phyloP scores from a whole-genome alignment of 2,797 vertebrate species.

The Dendrocincla fuliginosa region DNA sequence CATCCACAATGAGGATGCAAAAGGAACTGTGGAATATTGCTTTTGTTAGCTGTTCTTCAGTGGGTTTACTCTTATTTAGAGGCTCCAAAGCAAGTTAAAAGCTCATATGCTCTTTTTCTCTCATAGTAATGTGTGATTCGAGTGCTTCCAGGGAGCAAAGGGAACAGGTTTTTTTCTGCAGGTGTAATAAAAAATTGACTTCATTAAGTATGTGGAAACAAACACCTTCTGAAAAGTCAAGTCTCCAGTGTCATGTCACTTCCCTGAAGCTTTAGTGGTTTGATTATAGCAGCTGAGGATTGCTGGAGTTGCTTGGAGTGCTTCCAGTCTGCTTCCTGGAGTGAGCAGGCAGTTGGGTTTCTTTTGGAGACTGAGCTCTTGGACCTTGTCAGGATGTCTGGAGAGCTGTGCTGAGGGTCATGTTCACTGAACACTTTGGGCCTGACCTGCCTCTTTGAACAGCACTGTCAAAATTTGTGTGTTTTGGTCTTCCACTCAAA shows the following conservation, averaged over 20 bases:
- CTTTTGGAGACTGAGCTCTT: background rate
- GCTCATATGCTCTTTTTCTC: background rate
- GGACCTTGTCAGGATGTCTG: background rate
- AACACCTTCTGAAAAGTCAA: background rate
- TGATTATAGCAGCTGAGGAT: background rate
- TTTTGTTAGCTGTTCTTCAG: background rate
- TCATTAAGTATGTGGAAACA: background rate
- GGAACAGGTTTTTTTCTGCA: background rate
- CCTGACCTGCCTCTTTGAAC: background rate
- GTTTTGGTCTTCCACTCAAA: background rate
- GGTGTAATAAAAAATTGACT: background rate
- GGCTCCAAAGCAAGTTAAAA: background rate
- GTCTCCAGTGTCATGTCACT: background rate
- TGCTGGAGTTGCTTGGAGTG: background rate
- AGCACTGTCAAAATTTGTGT: background rate
- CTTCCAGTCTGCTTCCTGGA: background rate
- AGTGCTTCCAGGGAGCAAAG: background rate
- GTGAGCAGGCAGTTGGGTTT: background rate
- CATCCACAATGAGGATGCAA: background rate
- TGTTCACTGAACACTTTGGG: background rate
- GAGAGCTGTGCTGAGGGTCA: background rate
- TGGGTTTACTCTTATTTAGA: background rate
- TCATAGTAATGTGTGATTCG: background rate
- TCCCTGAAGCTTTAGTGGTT: background rate
- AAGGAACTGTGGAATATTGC: background rate